Conservation (phyloP, 2,888 invertebrate species). For the Calliopum simillimum region DNA sequence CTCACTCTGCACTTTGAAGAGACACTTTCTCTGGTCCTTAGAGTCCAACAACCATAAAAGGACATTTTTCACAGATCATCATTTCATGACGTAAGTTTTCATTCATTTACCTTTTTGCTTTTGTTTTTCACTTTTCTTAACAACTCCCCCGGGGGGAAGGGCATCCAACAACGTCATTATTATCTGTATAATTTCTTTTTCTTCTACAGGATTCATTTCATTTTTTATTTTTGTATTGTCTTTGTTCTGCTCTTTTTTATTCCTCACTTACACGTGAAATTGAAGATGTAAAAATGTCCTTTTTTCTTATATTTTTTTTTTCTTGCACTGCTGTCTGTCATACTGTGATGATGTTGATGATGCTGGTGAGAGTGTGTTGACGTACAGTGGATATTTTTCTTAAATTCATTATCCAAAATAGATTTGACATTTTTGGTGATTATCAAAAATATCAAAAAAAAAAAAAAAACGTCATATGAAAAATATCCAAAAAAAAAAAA, state of each 20-base stretch:
- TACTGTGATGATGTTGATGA: neutral
- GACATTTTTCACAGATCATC: slow-evolving; percentile 56
- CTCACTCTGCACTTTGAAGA: slow-evolving; percentile 41
- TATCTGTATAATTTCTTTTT: too few relatives aligned
- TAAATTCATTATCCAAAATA: too few relatives aligned
- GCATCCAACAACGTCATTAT: too few relatives aligned
- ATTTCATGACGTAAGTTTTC: slow-evolving; percentile 48
- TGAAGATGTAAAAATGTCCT: slow-evolving; percentile 5
- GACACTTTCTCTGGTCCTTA: slow-evolving; percentile 53
- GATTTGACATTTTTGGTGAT: too few relatives aligned
- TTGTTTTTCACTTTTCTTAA: slow-evolving; percentile 20
- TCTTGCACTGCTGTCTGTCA: neutral
- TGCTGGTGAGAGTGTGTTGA: neutral
- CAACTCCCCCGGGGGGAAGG: too few relatives aligned
- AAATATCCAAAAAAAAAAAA: too few relatives aligned
- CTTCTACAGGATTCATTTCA: too few relatives aligned
- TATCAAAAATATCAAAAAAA: too few relatives aligned
- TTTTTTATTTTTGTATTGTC: neutral
- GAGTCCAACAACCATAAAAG: slow-evolving; percentile 51
- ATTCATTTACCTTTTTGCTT: slow-evolving; percentile 25
- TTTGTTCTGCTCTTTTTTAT: neutral
- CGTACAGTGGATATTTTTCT: neutral
- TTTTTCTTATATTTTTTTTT: neutral
- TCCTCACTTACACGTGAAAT: slow-evolving; percentile 14
- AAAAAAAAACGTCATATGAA: too few relatives aligned